These are phyloP conservation scores for Parapsyche elsis DNA, from an alignment of 1,140 invertebrate genomes.

Conservation along the genomic window DNA sequence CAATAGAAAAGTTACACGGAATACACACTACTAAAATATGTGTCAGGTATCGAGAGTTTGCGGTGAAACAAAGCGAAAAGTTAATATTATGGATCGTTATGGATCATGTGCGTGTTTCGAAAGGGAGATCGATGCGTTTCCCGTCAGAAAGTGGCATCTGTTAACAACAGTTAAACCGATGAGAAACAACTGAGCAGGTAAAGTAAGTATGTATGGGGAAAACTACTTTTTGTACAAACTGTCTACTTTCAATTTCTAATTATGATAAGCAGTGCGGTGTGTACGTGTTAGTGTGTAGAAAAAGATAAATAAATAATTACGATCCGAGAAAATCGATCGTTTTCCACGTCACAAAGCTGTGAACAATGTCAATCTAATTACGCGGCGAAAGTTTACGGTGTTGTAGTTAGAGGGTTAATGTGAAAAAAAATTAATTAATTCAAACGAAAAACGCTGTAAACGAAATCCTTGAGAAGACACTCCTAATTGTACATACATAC, in stretches of 20 bases:
- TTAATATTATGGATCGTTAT: not conserved
- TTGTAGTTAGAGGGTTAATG: too few relatives aligned
- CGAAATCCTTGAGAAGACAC: too few relatives aligned
- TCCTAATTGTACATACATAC: too few relatives aligned
- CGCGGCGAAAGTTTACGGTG: too few relatives aligned
- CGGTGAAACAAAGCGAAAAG: not conserved
- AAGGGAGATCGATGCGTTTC: constrained; percentile 34
- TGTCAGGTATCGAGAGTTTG: too few relatives aligned
- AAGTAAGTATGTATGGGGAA: not conserved
- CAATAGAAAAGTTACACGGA: too few relatives aligned
- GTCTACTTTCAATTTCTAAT: constrained; percentile 13
- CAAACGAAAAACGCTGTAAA: too few relatives aligned
- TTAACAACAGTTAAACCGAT: not conserved
- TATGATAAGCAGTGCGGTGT: not conserved
- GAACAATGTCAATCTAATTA: too few relatives aligned
- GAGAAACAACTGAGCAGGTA: not conserved
- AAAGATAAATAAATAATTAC: not conserved
- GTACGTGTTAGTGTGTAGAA: not conserved
- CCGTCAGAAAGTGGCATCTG: constrained; percentile 30
- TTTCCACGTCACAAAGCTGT: not conserved
- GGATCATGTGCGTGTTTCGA: not conserved
- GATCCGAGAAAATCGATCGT: not conserved
- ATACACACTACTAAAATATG: too few relatives aligned
- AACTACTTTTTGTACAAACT: not conserved
- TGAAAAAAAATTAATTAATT: too few relatives aligned